These are phyloP conservation scores for Clupea harengus DNA, from an alignment of 2,113 vertebrate genomes.

Conservation along the genomic window DNA sequence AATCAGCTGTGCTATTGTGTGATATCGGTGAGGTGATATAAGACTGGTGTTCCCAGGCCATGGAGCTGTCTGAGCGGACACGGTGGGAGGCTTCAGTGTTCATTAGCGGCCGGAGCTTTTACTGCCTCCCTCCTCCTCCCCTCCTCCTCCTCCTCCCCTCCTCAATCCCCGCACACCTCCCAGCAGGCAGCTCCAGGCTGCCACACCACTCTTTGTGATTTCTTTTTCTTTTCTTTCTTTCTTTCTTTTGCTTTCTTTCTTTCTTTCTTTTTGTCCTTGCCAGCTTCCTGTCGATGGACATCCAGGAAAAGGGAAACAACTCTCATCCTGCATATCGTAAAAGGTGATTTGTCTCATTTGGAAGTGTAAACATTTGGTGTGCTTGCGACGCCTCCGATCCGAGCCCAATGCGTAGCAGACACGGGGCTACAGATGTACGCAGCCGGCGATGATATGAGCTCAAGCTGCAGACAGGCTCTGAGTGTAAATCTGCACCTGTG, in stretches of 20 bases:
- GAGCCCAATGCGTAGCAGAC: background rate
- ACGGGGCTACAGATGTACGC: background rate
- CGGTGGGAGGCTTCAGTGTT: slow-evolving; percentile 5
- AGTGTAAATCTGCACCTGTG: slow-evolving; percentile 25
- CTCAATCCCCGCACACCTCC: background rate
- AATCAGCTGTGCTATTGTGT: too few species aligned
- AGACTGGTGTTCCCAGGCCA: background rate
- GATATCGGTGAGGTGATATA: background rate
- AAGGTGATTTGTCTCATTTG: background rate
- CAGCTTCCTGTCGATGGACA: too few species aligned
- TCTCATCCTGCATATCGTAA: background rate
- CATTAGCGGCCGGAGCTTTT: background rate
- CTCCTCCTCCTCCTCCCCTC: background rate
- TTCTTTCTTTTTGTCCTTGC: background rate
- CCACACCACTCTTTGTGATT: background rate
- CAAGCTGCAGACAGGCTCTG: background rate
- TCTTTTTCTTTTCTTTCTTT: background rate
- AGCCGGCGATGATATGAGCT: background rate
- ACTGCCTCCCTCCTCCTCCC: background rate
- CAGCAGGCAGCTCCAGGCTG: background rate
- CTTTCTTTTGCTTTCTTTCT: background rate
- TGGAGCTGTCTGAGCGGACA: background rate
- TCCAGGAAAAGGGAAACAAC: background rate
- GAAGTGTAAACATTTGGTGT: background rate
- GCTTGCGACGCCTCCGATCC: background rate